These are phyloP conservation scores for Ameiurus melas DNA, from an alignment of 2,113 vertebrate genomes.

Conservation along the genomic window DNA sequence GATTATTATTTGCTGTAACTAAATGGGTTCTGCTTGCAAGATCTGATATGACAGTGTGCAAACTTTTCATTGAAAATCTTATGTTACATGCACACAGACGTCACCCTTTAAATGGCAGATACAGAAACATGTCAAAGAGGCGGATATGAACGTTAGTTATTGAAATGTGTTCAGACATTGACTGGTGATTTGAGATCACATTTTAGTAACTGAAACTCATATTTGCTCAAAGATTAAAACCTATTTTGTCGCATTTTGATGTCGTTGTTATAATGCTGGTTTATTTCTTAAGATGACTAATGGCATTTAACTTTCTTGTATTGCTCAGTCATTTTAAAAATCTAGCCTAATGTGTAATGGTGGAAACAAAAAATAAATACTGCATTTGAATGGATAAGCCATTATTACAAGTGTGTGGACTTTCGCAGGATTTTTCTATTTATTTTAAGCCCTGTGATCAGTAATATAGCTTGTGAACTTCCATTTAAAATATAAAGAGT, in stretches of 20 bases:
- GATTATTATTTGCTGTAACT: not conserved
- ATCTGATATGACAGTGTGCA: too few relatives aligned
- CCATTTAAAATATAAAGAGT: too few relatives aligned
- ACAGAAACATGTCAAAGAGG: not conserved
- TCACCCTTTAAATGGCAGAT: not conserved
- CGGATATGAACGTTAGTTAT: not conserved
- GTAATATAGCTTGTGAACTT: not conserved
- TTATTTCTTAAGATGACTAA: not conserved
- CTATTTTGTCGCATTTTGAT: not conserved
- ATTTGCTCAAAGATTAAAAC: not conserved
- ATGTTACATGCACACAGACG: too few relatives aligned
- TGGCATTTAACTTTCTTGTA: not conserved
- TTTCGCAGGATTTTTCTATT: not conserved
- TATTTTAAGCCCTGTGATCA: not conserved
- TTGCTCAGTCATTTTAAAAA: not conserved
- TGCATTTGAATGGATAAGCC: not conserved
- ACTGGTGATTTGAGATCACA: not conserved
- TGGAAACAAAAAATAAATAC: not conserved
- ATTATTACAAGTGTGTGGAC: not conserved
- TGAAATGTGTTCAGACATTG: not conserved
- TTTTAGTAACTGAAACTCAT: not conserved
- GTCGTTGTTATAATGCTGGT: not conserved
- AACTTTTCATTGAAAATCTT: too few relatives aligned
- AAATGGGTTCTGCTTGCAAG: not conserved
- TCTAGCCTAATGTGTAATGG: not conserved